These are phyloP conservation scores for Lamellibrachia columna DNA, from an alignment of 2,888 invertebrate species.

Conservation along the genomic window DNA sequence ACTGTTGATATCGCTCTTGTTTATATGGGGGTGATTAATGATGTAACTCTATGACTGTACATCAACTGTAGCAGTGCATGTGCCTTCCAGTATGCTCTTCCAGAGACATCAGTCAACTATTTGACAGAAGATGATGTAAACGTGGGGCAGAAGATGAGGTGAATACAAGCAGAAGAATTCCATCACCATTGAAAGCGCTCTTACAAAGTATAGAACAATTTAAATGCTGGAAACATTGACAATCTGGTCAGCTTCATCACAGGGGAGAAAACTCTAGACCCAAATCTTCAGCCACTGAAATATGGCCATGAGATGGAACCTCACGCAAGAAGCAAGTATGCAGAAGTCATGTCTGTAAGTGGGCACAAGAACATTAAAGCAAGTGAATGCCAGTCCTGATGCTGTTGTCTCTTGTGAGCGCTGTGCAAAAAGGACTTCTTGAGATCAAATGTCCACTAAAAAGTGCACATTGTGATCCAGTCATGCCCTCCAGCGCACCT, in stretches of 20 bases:
- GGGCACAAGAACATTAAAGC: too few species aligned
- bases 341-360: background rate
- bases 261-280: background rate
- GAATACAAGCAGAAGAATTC: too few species aligned
- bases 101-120: too few species aligned
- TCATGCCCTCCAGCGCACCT: background rate
- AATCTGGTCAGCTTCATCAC: background rate
- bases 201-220: background rate
- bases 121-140: too few species aligned
- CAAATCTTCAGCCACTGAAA: background rate
- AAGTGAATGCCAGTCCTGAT: constrained; percentile 38
- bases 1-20: too few species aligned
- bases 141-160: too few species aligned
- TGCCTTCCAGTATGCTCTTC: too few species aligned
- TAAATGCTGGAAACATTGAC: background rate
- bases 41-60: too few species aligned
- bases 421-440: constrained; percentile 33
- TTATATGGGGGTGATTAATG: too few species aligned
- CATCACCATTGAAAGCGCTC: too few species aligned
- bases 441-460: constrained; percentile 37
- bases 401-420: constrained; percentile 35
- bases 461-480: background rate
- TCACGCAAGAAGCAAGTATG: background rate
- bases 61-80: too few species aligned
- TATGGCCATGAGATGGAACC: background rate